Base-by-base conservation (phyloP, 2,113 vertebrate species). In the Toxotes jaculatrix region DNA sequence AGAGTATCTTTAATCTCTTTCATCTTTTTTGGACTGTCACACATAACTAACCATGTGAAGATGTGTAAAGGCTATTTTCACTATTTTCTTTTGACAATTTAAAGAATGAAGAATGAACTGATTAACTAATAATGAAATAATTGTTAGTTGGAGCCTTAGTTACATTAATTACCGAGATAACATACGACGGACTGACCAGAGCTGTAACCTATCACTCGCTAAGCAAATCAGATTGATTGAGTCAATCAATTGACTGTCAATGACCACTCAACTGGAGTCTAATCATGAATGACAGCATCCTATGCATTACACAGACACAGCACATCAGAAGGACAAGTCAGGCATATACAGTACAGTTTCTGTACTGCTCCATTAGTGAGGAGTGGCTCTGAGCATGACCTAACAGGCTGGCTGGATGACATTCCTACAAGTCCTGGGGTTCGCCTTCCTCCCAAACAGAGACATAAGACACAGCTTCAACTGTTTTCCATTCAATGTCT, bases 401-500 rank as follows among this genome's bases (percentile, higher is more conserved):
- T 42, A 86, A 88, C 84, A 82, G 71, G 84, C 93, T 82, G 73
- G 91, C 75, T 80, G 49, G 67, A 85, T 84, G 5, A 80, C 93
- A 93, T 94, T 94, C 92, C 88, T 87, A 55, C 19, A 75, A 85
- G 49, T 12, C n/a, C 79, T 59, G 77, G 51, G 70, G 70, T 87
- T 81, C 17, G 71, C 65, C 84, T 82, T 86, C 73, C 59, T 84
- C 79, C 62, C 57, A 79, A 43, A 71, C 53, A 80, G 60, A 13
- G 13, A 67, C 77, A 65, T 17, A 59, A 82, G 77, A 77, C 85
- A 83, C 81, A 80, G 57, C 73, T 31, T 77, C 66, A 68, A 67
- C 67, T 79, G 76, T 71, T 64, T 75, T 64, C 42, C 32, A 53
- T 71, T 69, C 51, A 72, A 17, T 23, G 70, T 64, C 61, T 40